phyloP scores from a whole-genome alignment of 2,888 invertebrate genomes.

The Diaphora mendica region DNA sequence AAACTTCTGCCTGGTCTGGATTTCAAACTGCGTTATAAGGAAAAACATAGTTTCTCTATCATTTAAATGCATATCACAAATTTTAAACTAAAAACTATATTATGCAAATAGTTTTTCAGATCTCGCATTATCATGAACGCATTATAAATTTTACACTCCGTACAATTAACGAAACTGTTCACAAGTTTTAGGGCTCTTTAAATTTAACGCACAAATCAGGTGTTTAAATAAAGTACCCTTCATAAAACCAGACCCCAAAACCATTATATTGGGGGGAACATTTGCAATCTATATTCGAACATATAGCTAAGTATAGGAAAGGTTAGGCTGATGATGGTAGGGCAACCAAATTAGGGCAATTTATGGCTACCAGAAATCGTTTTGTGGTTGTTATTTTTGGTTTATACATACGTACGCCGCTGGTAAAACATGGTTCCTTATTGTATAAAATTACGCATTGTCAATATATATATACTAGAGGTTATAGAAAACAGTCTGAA shows the following conservation, averaged over 20 bases:
- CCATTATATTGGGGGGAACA: constrained; percentile 8
- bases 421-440: neutral
- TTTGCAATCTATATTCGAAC: neutral
- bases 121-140: neutral
- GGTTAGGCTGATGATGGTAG: neutral
- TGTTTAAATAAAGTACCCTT: constrained; percentile 10
- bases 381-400: neutral
- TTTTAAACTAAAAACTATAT: neutral
- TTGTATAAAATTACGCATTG: neutral
- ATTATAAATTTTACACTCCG: neutral
- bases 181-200: constrained; percentile 15
- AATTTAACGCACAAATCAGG: constrained; percentile 12
- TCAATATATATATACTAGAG: too few species aligned
- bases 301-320: neutral
- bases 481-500: too few species aligned
- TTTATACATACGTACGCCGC: too few species aligned
- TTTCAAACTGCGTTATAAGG: too few species aligned
- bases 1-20: too few species aligned
- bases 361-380: neutral
- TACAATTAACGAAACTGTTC: constrained; percentile 2
- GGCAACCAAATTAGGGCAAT: neutral
- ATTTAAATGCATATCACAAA: neutral
- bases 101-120: neutral
- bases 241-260: constrained; percentile 4
- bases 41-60: neutral